Base-by-base conservation (phyloP, 1,140 invertebrate genomes). In the Drosophila aff. region DNA sequence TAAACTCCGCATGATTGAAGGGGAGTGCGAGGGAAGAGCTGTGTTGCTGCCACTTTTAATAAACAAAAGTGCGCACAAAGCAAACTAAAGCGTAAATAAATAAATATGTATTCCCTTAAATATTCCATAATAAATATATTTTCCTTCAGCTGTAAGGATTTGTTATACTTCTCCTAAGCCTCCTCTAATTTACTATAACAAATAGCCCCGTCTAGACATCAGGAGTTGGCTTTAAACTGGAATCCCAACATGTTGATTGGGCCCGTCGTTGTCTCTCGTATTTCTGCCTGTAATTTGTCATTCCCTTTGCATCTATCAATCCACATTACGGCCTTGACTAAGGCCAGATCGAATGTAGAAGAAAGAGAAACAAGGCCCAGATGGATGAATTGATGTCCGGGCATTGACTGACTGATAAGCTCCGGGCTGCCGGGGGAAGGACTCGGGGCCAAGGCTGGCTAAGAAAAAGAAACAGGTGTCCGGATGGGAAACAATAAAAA, bases 391-490 rank as follows among this genome's bases (percentile, higher is more conserved):
- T 52, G 71, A 74, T 61, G 71, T 23, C 71, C 36, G 55, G 55
- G 38, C 55, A 74, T 73, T 73, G 67, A 73, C 71, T 72, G 50
- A 47, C 33, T 57, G 65, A 72, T 72, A 71, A 58, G 64, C 43
- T 41, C 38, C n/a, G 15, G 21, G 46, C 47, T 23, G 26, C 18
- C 46, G 13, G 21, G 21, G 26, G 23, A 2, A 28, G 36, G 44
- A 33, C 61, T 13, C 33, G 15, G 6, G 33, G 26, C 15, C 28
- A 16, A 18, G 31, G 46, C 58, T 46, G 40, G 36, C 16, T 16
- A 8, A 26, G 23, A 31, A 49, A 58, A 33, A 44, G 52, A 76
- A 77, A 77, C 75, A 77, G 75, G 75, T 77, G 75, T 76, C 73
- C 43, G 49, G 46, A 77, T 59, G 53, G 46, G 38, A 73, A 73